Percentiles rank a stretch among this genome's conserved stretches.
Evolutionary conservation across 23 tunicate genomes (phyloP).

Genomic region (Trididemnum miniatum): DNA sequence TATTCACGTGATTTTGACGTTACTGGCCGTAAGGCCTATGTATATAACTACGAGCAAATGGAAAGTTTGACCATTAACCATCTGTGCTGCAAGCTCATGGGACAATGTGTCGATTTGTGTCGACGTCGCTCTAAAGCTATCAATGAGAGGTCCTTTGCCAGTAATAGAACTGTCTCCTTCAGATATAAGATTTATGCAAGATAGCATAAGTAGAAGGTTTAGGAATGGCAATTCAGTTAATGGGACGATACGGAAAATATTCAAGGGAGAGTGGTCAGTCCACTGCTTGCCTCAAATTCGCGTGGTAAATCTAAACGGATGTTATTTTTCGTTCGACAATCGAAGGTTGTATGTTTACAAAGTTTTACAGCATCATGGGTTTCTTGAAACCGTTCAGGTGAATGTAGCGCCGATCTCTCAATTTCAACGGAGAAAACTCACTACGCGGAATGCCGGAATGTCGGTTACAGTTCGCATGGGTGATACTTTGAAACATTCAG

Average conservation of each 20-base stretch:
- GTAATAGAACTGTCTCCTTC: conserved; percentile 16
- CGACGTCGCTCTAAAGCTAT: too few species aligned
- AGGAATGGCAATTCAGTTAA: conserved; percentile 1
- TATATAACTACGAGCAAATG: too few species aligned
- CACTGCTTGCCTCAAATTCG: not conserved
- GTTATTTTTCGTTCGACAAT: conserved; percentile 15
- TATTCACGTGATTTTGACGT: too few species aligned
- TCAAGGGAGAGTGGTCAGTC: not conserved
- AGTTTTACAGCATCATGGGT: not conserved
- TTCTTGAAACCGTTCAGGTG: not conserved
- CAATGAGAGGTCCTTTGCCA: too few species aligned
- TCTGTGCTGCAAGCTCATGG: too few species aligned
- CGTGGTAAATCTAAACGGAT: not conserved
- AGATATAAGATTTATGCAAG: conserved; percentile 20
- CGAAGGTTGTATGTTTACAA: conserved; percentile 19
- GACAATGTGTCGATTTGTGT: too few species aligned
- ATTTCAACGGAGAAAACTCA: not conserved
- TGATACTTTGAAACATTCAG: too few species aligned
- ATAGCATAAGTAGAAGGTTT: not conserved
- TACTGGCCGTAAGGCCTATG: too few species aligned
- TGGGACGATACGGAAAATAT: not conserved
- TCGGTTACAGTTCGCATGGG: not conserved
- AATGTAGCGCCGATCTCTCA: not conserved
- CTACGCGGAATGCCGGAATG: not conserved
- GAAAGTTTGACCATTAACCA: too few species aligned